Base-by-base conservation (phyloP, 2,113 vertebrate genomes). In the Epinephelus cyanopodus region DNA sequence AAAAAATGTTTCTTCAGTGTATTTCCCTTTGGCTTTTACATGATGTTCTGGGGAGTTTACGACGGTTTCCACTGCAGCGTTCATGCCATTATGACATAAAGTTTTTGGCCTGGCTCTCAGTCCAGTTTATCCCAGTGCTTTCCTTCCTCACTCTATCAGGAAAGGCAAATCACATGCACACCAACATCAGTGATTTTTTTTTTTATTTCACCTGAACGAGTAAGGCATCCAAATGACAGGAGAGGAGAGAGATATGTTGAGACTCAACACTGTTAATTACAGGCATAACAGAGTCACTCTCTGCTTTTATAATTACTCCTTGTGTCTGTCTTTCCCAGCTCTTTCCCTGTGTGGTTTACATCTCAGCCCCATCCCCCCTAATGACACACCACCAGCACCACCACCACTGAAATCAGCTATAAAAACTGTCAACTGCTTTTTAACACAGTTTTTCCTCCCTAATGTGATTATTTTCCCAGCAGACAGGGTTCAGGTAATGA, bases 301-400 rank as follows among this genome's bases (percentile, higher is more conserved):
- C 57, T 83, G 69, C 79, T 83, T 87, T 87, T 81, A 68, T 93
- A 92, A 93, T 90, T 73, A 87, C 80, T 80, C 82, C 74, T 58
- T 56, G 7, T 6, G 27, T 81, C 54, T 77, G 65, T 79, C 68
- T 66, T 79, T 83, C 60, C 86, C 68, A 73, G 77, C 65, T 80
- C 33, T 61, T 80, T 64, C 73, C 74, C 78, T 74, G 77, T 82
- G 87, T 64, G 74, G 83, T 82, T 91, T 62, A 62, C 73, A 58
- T 66, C 76, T 66, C 58, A 45, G 56, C 50, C 66, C 77, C 68
- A 13, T 76, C 76, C 66, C 65, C 27, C 42, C 66, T 87, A 88
- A 91, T 89, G 68, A 88, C 84, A 92, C 76, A 72, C 42, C 42
- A 45, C 42, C 42, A 29, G 21, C 72, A 23, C 56, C 74, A 21